Evolutionary conservation across 23 tunicate genomes (phyloP).

Genomic region (Styela clava): DNA sequence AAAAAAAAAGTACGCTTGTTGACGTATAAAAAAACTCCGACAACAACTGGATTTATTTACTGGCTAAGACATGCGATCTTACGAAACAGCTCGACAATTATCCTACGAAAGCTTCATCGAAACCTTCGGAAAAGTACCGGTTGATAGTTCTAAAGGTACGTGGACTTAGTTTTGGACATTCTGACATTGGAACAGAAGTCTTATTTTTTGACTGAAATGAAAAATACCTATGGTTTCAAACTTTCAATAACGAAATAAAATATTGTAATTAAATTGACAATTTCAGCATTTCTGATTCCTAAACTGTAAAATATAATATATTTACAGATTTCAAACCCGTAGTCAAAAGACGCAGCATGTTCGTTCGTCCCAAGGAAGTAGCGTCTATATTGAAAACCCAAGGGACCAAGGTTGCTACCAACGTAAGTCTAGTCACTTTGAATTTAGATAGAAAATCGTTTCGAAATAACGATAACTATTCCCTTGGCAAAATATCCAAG

Average conservation of each 20-base stretch:
- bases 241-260: too few relatives aligned
- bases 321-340: neutral
- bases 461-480: neutral
- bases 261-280: neutral
- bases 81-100: neutral
- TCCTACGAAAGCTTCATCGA: constrained; percentile 29
- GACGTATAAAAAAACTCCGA: neutral
- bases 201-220: neutral
- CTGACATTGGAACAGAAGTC: neutral
- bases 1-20: neutral
- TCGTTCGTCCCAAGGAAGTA: neutral
- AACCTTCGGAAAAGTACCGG: constrained; percentile 21
- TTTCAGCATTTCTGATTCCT: neutral
- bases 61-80: constrained; percentile 3
- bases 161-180: neutral
- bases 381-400: neutral
- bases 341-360: neutral
- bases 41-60: neutral
- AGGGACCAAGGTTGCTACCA: neutral
- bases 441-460: neutral
- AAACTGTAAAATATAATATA: neutral
- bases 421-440: neutral
- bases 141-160: neutral
- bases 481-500: neutral
- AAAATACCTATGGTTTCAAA: neutral